phyloP scores from a whole-genome alignment of 2,113 vertebrate genomes.

The Falcunculus frontatus region DNA sequence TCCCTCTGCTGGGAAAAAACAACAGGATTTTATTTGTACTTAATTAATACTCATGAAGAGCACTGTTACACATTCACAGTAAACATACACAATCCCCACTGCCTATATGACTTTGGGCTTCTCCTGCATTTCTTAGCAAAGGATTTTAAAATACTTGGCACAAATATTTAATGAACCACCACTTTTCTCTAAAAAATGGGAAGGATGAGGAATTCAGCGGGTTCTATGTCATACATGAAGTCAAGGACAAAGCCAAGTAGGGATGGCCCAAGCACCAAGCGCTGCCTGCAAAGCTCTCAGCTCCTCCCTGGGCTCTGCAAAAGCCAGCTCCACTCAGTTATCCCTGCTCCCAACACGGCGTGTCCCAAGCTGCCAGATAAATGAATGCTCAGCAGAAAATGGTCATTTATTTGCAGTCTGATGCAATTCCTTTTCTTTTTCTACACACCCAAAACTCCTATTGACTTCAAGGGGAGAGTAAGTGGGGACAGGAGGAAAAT shows the following conservation, averaged over 20 bases:
- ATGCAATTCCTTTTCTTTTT: constrained; percentile 4
- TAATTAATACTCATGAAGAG: background rate
- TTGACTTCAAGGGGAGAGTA: background rate
- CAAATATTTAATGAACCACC: rapidly evolving
- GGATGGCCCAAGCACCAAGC: background rate
- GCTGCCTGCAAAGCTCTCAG: background rate
- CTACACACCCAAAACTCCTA: background rate
- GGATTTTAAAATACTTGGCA: background rate
- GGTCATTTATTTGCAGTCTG: background rate
- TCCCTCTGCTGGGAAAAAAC: background rate
- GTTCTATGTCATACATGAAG: rapidly evolving
- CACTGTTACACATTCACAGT: background rate
- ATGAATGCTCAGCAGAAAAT: background rate
- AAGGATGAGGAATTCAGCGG: background rate
- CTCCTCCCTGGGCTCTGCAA: background rate
- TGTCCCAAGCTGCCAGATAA: background rate
- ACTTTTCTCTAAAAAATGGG: background rate
- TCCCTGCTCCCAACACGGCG: rapidly evolving
- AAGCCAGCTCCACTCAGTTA: background rate
- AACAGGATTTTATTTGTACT: background rate
- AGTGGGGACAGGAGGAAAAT: background rate
- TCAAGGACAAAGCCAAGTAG: background rate
- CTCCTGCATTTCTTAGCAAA: background rate
- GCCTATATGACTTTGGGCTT: background rate
- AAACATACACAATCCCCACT: background rate